These are phyloP conservation scores for Physeter macrocephalus DNA, from an alignment of 2,113 vertebrate species.

Conservation along the genomic window DNA sequence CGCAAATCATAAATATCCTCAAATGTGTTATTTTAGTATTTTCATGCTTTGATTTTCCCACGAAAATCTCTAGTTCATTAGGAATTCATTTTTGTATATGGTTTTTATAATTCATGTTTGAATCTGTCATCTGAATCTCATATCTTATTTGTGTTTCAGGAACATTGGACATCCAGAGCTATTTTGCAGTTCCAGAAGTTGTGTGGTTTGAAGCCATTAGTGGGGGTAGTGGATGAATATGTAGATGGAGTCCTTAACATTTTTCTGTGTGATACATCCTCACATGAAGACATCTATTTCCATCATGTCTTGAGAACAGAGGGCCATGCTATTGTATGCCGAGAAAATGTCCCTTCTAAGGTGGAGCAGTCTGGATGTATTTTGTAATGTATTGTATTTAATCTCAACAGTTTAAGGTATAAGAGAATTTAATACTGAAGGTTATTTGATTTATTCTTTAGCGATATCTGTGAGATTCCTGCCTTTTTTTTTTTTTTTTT, in stretches of 20 bases:
- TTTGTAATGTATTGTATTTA: conserved; percentile 28
- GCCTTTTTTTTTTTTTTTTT: no score
- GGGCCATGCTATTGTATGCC: conserved; percentile 83
- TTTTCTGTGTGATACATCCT: conserved; percentile 91
- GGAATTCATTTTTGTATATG: neutral
- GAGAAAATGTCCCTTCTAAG: conserved; percentile 78
- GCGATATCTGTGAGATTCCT: neutral
- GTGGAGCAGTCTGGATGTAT: conserved; percentile 56
- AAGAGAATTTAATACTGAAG: neutral
- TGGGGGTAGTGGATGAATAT: conserved; percentile 88
- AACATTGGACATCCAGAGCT: conserved; percentile 85
- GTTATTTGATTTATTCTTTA: neutral
- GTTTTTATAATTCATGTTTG: neutral
- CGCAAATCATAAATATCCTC: neutral
- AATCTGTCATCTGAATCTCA: neutral
- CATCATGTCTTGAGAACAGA: conserved; percentile 82
- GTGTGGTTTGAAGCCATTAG: conserved; percentile 84
- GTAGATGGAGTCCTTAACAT: conserved; percentile 85
- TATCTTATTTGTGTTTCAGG: conserved; percentile 71
- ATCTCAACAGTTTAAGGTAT: neutral
- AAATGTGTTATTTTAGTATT: neutral
- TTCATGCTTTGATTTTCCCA: conserved; percentile 9
- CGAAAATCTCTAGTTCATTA: neutral
- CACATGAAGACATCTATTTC: conserved; percentile 87
- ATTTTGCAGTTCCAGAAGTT: conserved; percentile 83